Percentiles rank a stretch among this genome's conserved stretches.
Evolutionary conservation across 2,888 invertebrate genomes (phyloP).

Genomic region (Athalia circularis): DNA sequence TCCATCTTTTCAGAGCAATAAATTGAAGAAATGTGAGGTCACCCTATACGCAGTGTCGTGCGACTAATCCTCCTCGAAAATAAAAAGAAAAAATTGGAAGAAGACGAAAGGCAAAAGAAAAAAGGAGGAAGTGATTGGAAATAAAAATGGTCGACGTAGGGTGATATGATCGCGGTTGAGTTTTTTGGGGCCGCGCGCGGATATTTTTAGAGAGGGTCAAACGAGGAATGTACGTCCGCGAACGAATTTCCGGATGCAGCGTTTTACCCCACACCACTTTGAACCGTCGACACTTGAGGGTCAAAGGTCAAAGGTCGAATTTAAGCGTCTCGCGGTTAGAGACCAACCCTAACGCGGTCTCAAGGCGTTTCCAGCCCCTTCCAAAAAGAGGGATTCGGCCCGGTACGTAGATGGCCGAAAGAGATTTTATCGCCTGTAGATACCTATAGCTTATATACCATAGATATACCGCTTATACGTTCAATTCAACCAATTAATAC

Average conservation of each 20-base stretch:
- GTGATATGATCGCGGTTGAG: too few species aligned
- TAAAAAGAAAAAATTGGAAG: not conserved
- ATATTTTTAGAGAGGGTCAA: not conserved
- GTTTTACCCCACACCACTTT: not conserved
- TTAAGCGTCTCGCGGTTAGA: conserved; percentile 19
- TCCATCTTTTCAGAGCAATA: conserved; percentile 29
- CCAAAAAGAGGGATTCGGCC: not conserved
- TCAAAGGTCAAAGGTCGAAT: conserved; percentile 38
- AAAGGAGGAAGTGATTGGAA: not conserved
- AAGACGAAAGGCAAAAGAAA: not conserved
- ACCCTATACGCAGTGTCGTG: not conserved
- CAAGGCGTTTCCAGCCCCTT: conserved; percentile 3
- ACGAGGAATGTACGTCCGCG: not conserved
- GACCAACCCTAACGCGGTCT: conserved; percentile 19
- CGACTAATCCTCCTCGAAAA: not conserved
- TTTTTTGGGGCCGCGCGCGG: not conserved
- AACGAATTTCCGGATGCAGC: conserved; percentile 12
- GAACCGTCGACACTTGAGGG: not conserved
- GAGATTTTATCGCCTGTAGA: not conserved
- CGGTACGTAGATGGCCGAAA: not conserved
- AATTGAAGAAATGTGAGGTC: conserved; percentile 34
- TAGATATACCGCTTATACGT: not conserved
- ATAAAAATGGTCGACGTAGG: conserved; percentile 9
- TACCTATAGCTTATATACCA: not conserved
- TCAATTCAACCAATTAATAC: not conserved